A percentile compares a stretch with the other conserved stretches of the same genome.
Conservation (phyloP, 2,888 invertebrate species). For the Pasiphila rectangulata region DNA sequence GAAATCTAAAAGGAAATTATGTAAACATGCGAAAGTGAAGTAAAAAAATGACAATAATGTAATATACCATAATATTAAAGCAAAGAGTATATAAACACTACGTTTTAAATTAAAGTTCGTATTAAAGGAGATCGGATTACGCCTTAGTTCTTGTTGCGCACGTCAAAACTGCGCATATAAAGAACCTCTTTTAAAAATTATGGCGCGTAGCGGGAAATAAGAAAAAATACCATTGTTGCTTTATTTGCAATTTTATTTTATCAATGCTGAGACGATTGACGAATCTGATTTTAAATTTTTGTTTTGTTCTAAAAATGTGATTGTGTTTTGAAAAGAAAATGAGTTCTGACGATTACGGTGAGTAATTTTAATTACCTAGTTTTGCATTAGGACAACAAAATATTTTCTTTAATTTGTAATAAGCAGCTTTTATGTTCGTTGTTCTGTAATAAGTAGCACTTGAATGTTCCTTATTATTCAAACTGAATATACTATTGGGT, state of each 20-base stretch:
- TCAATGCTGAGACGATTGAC: too few relatives aligned
- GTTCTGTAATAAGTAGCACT: too few relatives aligned
- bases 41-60: background rate
- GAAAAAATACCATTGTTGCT: background rate
- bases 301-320: background rate
- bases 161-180: background rate
- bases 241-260: background rate
- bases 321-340: conserved; percentile 35
- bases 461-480: too few relatives aligned
- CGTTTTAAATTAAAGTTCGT: too few relatives aligned
- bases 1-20: conserved; percentile 4
- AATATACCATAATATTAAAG: too few relatives aligned
- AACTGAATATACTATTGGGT: too few relatives aligned
- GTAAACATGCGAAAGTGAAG: conserved; percentile 6
- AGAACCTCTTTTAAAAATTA: conserved; percentile 10
- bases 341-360: conserved; percentile 57
- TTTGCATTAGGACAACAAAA: too few relatives aligned
- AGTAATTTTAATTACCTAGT: conserved; percentile 28
- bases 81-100: too few relatives aligned
- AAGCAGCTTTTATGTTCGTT: too few relatives aligned
- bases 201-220: conserved; percentile 11
- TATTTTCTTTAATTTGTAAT: too few relatives aligned
- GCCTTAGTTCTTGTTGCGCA: background rate
- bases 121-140: too few relatives aligned
- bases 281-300: too few relatives aligned